These are phyloP conservation scores for Rhinatrema bivittatum DNA, from an alignment of 2,797 vertebrate genomes.

Conservation along the genomic window DNA sequence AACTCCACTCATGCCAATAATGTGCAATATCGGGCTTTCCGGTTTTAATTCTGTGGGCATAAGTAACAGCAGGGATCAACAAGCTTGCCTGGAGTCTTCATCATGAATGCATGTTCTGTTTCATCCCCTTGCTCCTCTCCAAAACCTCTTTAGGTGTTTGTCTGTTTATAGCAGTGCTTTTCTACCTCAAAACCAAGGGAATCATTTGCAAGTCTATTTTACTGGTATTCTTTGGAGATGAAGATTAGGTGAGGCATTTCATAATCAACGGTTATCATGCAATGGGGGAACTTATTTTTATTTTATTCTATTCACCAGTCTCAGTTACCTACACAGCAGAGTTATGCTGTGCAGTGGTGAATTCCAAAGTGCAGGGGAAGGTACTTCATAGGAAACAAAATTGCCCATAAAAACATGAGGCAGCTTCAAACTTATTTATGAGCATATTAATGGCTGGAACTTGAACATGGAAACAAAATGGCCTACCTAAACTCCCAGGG, in stretches of 20 bases:
- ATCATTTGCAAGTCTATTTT: not conserved
- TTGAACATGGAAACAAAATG: too few relatives aligned
- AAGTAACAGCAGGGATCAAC: conserved; percentile 1
- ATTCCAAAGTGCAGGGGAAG: too few relatives aligned
- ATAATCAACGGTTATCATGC: conserved; percentile 3
- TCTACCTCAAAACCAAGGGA: not conserved
- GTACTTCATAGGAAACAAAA: too few relatives aligned
- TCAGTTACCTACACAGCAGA: not conserved
- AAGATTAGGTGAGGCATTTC: conserved; percentile 1
- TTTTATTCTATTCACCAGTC: conserved; percentile 4
- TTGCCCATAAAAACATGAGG: conserved; percentile 3
- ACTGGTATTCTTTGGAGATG: not conserved
- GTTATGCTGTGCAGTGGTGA: too few relatives aligned
- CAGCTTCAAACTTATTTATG: too few relatives aligned
- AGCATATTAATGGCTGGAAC: too few relatives aligned
- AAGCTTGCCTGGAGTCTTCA: not conserved
- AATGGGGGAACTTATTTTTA: too few relatives aligned
- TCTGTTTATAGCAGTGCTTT: not conserved
- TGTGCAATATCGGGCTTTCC: not conserved
- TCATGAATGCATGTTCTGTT: not conserved
- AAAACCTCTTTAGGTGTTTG: not conserved
- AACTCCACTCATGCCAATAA: not conserved
- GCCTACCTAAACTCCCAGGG: too few relatives aligned
- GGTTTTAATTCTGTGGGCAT: not conserved
- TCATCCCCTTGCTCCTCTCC: not conserved